phyloP scores from a whole-genome alignment of 2,113 vertebrate species.

The Centropus unirufus region DNA sequence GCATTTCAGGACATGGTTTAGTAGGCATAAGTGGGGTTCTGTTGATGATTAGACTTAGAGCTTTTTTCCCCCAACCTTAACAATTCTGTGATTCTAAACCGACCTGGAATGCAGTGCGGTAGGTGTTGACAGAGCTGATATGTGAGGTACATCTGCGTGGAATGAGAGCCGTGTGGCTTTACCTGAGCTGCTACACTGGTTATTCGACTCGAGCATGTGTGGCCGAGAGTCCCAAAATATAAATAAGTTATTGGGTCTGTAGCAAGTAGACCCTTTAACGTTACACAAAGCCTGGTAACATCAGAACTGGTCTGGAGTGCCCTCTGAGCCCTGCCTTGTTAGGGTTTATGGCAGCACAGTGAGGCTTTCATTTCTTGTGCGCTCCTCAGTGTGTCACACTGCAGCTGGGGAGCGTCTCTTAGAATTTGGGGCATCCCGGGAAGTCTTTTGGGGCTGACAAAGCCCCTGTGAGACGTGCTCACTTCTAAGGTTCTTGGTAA shows the following conservation, averaged over 20 bases:
- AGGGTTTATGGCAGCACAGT: conserved; percentile 1
- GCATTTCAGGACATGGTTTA: no score
- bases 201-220: not conserved
- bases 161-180: not conserved
- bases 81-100: no score
- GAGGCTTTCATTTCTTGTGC: conserved; percentile 41
- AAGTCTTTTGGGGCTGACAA: not conserved
- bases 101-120: no score
- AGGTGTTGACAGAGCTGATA: not conserved
- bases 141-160: not conserved
- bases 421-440: conserved; percentile 46
- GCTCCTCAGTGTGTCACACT: not conserved
- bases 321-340: conserved; percentile 30
- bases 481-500: not conserved
- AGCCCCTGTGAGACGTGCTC: not conserved
- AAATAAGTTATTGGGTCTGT: not conserved
- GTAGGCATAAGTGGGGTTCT: no score
- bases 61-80: no score
- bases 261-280: not conserved
- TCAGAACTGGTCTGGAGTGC: conserved; percentile 50
- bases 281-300: conserved; percentile 23
- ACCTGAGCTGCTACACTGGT: not conserved
- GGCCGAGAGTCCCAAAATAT: not conserved
- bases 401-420: conserved; percentile 57
- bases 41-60: no score